phyloP scores from a whole-genome alignment of 2,113 vertebrate genomes.

The Semicossyphus pulcher region DNA sequence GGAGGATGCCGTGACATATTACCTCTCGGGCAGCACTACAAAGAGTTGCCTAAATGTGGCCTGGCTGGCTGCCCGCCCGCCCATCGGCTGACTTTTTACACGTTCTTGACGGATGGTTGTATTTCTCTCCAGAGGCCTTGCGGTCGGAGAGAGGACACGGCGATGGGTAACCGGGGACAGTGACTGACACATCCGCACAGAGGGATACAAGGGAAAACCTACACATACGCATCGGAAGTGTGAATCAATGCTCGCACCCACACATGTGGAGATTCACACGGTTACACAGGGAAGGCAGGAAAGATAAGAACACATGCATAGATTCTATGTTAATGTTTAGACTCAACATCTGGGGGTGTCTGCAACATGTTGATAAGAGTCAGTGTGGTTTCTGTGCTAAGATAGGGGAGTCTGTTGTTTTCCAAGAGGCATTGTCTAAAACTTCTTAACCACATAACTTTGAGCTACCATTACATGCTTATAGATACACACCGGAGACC shows the following conservation, averaged over 20 bases:
- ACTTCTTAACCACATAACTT: not conserved
- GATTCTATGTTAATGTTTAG: not conserved
- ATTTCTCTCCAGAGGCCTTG: slow-evolving; percentile 30
- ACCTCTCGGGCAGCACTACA: slow-evolving; percentile 62
- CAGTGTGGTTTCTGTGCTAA: not conserved
- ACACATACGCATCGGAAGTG: slow-evolving; percentile 13
- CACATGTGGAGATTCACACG: not conserved
- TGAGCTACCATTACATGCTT: not conserved
- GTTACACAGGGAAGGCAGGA: not conserved
- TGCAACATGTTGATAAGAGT: slow-evolving; percentile 15
- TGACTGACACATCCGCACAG: slow-evolving; percentile 31
- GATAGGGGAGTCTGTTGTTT: slow-evolving; percentile 13
- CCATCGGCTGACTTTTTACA: slow-evolving; percentile 53
- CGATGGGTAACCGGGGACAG: not conserved
- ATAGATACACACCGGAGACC: not conserved
- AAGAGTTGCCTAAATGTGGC: slow-evolving; percentile 59
- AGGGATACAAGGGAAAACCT: not conserved
- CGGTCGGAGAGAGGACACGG: not conserved
- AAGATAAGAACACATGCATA: not conserved
- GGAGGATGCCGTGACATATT: slow-evolving; percentile 68
- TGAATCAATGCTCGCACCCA: slow-evolving; percentile 7
- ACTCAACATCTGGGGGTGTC: not conserved
- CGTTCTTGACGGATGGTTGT: slow-evolving; percentile 55
- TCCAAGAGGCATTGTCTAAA: slow-evolving; percentile 3
- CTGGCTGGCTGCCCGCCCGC: slow-evolving; percentile 32